Evolutionary conservation across 2,888 invertebrate genomes (phyloP).

Genomic region (Ganaspis brasiliensis): DNA sequence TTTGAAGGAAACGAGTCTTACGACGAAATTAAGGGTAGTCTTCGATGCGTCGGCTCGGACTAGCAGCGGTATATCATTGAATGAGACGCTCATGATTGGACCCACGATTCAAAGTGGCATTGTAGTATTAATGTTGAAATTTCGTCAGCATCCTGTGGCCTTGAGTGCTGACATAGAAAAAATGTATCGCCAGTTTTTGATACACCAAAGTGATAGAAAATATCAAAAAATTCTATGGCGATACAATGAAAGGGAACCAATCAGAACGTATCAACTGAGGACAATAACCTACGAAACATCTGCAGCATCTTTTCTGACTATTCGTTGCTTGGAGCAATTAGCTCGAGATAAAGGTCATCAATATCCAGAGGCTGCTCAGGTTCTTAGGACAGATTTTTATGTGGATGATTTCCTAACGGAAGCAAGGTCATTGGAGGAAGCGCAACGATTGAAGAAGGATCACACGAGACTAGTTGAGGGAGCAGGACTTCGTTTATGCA

Average conservation of each 20-base stretch:
- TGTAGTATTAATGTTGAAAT: not conserved
- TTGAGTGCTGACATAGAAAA: constrained; percentile 57
- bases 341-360: not conserved
- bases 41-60: not conserved
- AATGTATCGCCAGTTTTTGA: constrained; percentile 64
- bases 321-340: constrained; percentile 35
- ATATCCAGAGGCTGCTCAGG: not conserved
- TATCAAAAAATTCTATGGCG: constrained; percentile 68
- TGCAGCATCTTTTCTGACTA: constrained; percentile 44
- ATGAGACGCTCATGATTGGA: constrained; percentile 38
- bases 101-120: constrained; percentile 20
- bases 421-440: not conserved
- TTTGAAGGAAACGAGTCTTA: not conserved
- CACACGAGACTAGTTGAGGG: constrained; percentile 19
- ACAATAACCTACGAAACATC: constrained; percentile 51
- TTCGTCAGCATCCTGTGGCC: constrained; percentile 33
- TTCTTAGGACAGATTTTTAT: not conserved
- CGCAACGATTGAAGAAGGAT: not conserved
- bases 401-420: not conserved
- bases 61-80: constrained; percentile 34
- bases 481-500: not conserved
- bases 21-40: not conserved
- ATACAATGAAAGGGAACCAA: constrained; percentile 36
- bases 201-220: constrained; percentile 51
- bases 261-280: constrained; percentile 50